Evolutionary conservation across 2,113 vertebrate genomes (phyloP), one percentile per base, ranked within the genome.

Genomic region (Hypanus sabinus): DNA sequence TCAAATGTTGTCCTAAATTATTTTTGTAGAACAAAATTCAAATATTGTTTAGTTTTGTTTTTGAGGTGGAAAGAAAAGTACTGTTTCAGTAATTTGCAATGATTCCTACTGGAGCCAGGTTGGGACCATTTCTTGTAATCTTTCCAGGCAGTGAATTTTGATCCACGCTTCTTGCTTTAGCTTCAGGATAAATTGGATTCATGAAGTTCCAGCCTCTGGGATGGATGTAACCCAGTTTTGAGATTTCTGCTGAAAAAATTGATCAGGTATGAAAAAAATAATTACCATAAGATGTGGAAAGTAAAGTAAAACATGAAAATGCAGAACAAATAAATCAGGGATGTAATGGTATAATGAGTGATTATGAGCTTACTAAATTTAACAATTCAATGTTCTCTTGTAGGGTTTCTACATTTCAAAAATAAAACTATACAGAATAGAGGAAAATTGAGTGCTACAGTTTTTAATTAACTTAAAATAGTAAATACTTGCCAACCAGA

Each of bases 221-320:
- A 95, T 62, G 94, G 93, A 94, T 27, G 95, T 94, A 93, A 96
- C 95, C 75, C 95, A 95, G 46, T 96, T 96, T 94, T 95, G 96
- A 8, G 95, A 94, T 94, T 96, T 98, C 95, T 96, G 96, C 98
- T 99, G 94, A 60, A 94, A 46, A 94, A 55, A 30, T 4, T 60
- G 57, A 85, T 85, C 55, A 18, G 85, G 57, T 83, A 38, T 8
- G 94, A 79, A 95, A 91, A n/a, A 94, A 0, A 94, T 0, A 27
- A 85, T 38, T 93, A 93, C 22, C 68, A 46, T 73, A 30, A 9
- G 22, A 73, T 12, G 55, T 93, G 38, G 68, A 75, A 30, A 65
- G 91, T 22, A 30, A 75, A 46, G 36, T 93, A 93, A 75, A 73
- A 73, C 70, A 75, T 12, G 71, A 46, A 70, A 73, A 75, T 36